These are phyloP conservation scores for Mormyrus iriodes DNA, from an alignment of 2,113 vertebrate species.

Conservation along the genomic window DNA sequence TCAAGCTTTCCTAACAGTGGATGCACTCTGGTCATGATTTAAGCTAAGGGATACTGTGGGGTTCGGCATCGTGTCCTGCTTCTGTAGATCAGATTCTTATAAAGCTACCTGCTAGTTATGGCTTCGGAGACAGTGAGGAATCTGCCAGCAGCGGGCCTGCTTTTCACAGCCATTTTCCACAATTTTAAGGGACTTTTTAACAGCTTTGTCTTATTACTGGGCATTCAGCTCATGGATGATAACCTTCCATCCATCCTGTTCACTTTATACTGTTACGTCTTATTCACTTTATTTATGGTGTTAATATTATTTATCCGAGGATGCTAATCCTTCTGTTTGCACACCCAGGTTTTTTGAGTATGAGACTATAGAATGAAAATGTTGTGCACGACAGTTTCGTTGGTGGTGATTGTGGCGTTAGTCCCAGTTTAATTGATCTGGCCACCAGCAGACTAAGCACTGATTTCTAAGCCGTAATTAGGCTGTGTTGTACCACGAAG, in stretches of 20 bases:
- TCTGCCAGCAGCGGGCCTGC: not conserved
- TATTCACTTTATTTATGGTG: not conserved
- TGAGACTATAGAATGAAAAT: not conserved
- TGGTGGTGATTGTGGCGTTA: not conserved
- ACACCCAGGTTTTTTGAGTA: not conserved
- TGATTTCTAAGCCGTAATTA: not conserved
- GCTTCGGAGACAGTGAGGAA: not conserved
- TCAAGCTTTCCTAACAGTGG: slow-evolving; percentile 87
- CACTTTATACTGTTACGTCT: not conserved
- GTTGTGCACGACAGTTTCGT: not conserved
- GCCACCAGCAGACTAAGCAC: not conserved
- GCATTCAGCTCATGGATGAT: not conserved
- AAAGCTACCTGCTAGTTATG: not conserved
- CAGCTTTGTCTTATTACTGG: not conserved
- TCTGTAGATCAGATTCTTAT: slow-evolving; percentile 1
- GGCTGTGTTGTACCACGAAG: not conserved
- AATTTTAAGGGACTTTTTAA: not conserved
- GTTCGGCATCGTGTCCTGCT: not conserved
- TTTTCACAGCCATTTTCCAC: not conserved
- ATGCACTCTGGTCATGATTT: slow-evolving; percentile 20
- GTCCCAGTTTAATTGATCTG: not conserved
- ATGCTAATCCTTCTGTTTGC: not conserved
- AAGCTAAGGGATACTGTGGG: slow-evolving; percentile 27
- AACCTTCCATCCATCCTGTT: not conserved
- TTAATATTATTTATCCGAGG: not conserved